Conservation (phyloP, 2,797 vertebrate species). For the Spea hammondii region DNA sequence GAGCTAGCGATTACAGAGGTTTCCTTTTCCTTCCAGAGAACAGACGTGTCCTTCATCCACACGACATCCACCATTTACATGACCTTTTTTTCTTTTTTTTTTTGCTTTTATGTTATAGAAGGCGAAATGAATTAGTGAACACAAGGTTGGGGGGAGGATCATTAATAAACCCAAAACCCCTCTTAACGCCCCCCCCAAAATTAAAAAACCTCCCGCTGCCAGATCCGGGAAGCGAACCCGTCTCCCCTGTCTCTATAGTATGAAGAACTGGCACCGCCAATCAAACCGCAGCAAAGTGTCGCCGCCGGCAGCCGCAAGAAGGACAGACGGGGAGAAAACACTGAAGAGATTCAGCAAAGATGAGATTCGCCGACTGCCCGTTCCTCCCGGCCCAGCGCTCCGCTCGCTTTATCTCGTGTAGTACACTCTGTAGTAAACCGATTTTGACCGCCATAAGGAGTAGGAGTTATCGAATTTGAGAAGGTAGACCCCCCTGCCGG, state of each 20-base stretch:
- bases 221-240: not conserved
- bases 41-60: too few species aligned
- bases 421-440: constrained; percentile 99
- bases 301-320: constrained; percentile 48
- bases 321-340: constrained; percentile 61
- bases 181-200: not conserved
- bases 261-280: not conserved
- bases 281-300: constrained; percentile 35
- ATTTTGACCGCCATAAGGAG: constrained; percentile 98
- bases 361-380: constrained; percentile 59
- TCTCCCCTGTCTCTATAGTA: not conserved
- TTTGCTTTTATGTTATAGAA: too few species aligned
- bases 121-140: too few species aligned
- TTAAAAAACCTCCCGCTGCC: not conserved
- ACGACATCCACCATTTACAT: too few species aligned
- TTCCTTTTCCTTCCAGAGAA: too few species aligned
- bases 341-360: constrained; percentile 64
- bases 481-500: constrained; percentile 94
- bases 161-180: not conserved
- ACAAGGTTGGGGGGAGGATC: too few species aligned
- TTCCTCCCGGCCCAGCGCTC: constrained; percentile 60
- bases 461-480: constrained; percentile 99
- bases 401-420: constrained; percentile 94
- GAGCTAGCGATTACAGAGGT: too few species aligned
- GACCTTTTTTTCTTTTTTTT: too few species aligned